Conservation (phyloP, 2,888 invertebrate genomes). For the Gortyna flavago region DNA sequence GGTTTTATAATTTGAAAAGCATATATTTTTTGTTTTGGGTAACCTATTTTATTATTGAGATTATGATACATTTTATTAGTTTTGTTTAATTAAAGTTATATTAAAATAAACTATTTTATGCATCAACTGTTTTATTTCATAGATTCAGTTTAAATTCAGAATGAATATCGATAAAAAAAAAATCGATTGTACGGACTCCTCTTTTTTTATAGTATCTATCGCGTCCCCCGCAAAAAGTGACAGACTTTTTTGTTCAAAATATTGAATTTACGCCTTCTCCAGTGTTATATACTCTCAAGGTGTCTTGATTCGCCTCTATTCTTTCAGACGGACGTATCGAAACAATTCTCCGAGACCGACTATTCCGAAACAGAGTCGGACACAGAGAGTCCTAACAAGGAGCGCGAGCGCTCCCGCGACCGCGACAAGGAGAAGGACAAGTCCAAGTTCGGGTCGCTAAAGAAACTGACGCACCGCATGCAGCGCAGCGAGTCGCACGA, state of each 20-base stretch:
- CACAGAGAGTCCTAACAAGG: conserved; percentile 73
- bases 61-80: too few species aligned
- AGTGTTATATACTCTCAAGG: background rate
- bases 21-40: too few species aligned
- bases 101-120: too few species aligned
- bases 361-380: conserved; percentile 89
- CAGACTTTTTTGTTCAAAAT: background rate
- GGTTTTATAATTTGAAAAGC: too few species aligned
- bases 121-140: too few species aligned
- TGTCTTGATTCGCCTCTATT: background rate
- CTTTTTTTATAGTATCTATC: background rate
- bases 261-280: too few species aligned
- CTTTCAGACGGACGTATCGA: conserved; percentile 78
- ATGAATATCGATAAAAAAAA: too few species aligned
- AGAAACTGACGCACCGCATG: conserved; percentile 79
- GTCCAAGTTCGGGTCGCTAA: conserved; percentile 74
- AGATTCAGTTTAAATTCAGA: too few species aligned
- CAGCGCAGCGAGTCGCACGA: conserved; percentile 84
- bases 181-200: too few species aligned
- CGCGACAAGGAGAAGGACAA: conserved; percentile 78
- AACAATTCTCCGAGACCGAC: conserved; percentile 91
- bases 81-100: too few species aligned
- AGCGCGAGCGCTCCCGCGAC: conserved; percentile 61
- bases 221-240: background rate
- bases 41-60: too few species aligned